Conservation (phyloP, 2,113 vertebrate genomes). For the Leucoraja erinaceus region DNA sequence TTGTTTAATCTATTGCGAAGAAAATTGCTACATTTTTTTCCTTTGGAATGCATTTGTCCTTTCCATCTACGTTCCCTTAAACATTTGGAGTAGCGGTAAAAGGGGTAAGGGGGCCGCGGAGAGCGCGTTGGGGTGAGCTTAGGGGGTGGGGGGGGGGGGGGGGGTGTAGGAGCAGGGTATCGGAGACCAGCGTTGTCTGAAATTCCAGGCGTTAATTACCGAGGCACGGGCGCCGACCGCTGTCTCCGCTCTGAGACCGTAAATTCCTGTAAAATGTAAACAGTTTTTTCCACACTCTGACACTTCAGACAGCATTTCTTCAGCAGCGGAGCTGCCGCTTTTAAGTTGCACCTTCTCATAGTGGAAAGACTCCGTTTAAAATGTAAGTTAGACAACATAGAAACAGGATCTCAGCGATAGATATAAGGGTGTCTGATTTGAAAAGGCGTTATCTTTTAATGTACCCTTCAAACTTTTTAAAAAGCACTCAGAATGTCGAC, state of each 20-base stretch:
- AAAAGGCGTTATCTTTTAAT: neutral
- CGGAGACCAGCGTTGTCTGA: neutral
- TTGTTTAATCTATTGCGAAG: neutral
- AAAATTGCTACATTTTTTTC: neutral
- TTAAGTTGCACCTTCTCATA: neutral
- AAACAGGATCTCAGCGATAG: neutral
- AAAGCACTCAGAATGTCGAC: neutral
- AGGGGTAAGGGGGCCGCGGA: too few relatives aligned
- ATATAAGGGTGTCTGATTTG: neutral
- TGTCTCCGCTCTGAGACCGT: neutral
- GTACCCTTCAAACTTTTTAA: neutral
- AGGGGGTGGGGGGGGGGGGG: too few relatives aligned
- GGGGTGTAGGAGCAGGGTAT: neutral
- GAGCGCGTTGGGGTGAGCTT: too few relatives aligned
- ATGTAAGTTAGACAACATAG: neutral
- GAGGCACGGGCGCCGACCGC: conserved; percentile 20
- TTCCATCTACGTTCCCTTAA: neutral
- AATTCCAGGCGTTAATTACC: conserved; percentile 34
- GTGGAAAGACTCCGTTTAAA: neutral
- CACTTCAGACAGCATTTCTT: neutral
- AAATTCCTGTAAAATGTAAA: conserved; percentile 23
- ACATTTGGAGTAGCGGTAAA: neutral
- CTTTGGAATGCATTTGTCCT: neutral
- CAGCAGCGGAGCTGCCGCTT: neutral
- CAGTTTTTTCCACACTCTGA: neutral